phyloP scores from a whole-genome alignment of 2,113 vertebrate species.

The Gadus macrocephalus region DNA sequence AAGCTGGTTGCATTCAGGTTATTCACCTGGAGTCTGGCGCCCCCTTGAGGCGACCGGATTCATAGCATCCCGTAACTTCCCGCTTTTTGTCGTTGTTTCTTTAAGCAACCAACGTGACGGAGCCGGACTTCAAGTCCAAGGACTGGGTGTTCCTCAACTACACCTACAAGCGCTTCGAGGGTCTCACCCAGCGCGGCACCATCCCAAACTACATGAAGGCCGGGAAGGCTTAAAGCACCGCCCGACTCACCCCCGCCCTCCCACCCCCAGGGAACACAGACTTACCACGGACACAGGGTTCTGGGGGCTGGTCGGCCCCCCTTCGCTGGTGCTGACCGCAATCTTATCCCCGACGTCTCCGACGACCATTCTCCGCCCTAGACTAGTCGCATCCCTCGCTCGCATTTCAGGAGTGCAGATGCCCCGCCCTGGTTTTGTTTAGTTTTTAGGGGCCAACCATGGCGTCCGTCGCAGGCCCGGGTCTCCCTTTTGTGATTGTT shows the following conservation, averaged over 20 bases:
- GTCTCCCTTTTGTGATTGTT: too few relatives aligned
- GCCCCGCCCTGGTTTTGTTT: too few relatives aligned
- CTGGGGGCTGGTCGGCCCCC: neutral
- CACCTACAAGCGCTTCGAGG: slow-evolving; percentile 98
- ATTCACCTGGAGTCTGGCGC: neutral
- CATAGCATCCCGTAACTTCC: neutral
- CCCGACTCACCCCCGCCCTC: slow-evolving; percentile 8
- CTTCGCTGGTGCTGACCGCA: neutral
- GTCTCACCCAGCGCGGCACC: slow-evolving; percentile 91
- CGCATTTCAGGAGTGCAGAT: too few relatives aligned
- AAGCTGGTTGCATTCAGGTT: too few relatives aligned
- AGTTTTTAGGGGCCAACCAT: too few relatives aligned
- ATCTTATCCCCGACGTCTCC: too few relatives aligned
- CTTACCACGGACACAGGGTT: slow-evolving; percentile 5
- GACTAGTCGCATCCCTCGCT: too few relatives aligned
- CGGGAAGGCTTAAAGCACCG: slow-evolving; percentile 81
- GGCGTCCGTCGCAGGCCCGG: too few relatives aligned
- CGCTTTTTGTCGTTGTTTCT: neutral
- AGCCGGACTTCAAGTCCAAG: slow-evolving; percentile 98
- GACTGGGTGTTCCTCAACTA: slow-evolving; percentile 99
- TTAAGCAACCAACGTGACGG: slow-evolving; percentile 84
- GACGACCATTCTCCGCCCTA: too few relatives aligned
- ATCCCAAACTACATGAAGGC: slow-evolving; percentile 96
- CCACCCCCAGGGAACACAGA: neutral
- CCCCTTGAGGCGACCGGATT: neutral